phyloP scores from a whole-genome alignment of 2,113 vertebrate genomes.

The Xenotilapia longispinis region DNA sequence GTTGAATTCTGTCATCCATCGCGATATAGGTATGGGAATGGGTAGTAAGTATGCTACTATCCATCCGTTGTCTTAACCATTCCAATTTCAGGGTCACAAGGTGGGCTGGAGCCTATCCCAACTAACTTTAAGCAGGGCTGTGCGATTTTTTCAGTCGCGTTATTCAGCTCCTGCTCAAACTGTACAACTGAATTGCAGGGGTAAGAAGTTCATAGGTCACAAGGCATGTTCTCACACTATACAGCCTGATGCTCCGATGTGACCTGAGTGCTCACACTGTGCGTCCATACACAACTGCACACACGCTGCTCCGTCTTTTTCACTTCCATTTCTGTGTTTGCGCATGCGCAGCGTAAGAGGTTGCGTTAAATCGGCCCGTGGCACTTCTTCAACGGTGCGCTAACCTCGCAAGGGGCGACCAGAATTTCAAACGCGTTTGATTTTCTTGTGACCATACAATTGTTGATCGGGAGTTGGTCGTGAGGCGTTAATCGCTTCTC shows the following conservation, averaged over 20 bases:
- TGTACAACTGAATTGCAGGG: background rate
- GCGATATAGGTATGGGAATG: background rate
- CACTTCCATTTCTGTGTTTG: background rate
- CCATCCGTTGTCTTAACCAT: background rate
- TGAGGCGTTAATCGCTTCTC: accelerated
- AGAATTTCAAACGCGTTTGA: background rate
- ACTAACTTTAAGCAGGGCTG: background rate
- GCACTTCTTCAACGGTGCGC: accelerated
- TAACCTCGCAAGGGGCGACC: background rate
- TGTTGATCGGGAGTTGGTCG: background rate
- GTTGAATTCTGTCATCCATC: background rate
- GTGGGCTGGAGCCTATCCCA: background rate
- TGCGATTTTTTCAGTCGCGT: background rate
- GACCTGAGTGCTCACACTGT: background rate
- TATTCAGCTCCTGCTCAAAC: background rate
- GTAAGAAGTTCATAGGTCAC: background rate
- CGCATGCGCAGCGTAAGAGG: accelerated
- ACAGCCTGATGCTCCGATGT: background rate
- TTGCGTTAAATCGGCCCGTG: background rate
- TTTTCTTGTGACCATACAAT: background rate
- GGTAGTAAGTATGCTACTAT: background rate
- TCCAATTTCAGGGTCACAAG: background rate
- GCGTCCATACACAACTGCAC: background rate
- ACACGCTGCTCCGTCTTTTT: background rate
- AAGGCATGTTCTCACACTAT: background rate